Evolutionary conservation across 2,888 invertebrate species (phyloP).

Genomic region (Diaprepes abbreviatus): DNA sequence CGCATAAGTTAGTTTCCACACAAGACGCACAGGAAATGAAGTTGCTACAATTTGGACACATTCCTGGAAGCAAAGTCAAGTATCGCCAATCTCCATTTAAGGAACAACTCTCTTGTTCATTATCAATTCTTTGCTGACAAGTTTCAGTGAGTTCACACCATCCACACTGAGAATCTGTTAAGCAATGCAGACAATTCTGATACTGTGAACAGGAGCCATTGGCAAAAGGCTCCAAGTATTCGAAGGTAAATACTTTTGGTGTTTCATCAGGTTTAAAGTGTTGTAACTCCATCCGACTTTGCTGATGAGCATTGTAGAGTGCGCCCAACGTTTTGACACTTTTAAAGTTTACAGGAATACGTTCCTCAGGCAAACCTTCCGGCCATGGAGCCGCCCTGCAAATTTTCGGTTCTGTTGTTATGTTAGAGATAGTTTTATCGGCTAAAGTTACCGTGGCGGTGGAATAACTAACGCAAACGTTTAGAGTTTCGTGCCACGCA

Average conservation of each 20-base stretch:
- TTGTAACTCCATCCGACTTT: conserved; percentile 86
- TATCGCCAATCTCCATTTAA: conserved; percentile 79
- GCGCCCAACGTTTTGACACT: conserved; percentile 66
- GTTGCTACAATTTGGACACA: conserved; percentile 91
- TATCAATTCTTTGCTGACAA: conserved; percentile 78
- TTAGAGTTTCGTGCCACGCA: conserved; percentile 81
- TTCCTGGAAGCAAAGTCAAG: conserved; percentile 83
- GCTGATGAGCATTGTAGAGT: conserved; percentile 73
- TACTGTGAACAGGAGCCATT: conserved; percentile 83
- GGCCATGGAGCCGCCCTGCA: conserved; percentile 75
- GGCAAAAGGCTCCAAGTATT: conserved; percentile 90
- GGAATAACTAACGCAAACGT: conserved; percentile 85
- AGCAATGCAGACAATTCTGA: conserved; percentile 87
- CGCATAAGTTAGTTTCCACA: conserved; percentile 81
- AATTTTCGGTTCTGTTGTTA: conserved; percentile 77
- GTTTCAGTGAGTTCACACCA: conserved; percentile 88
- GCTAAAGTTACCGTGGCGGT: conserved; percentile 77
- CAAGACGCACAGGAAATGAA: conserved; percentile 91
- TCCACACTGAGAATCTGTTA: conserved; percentile 90
- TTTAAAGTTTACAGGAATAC: conserved; percentile 68
- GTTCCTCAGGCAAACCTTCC: conserved; percentile 51
- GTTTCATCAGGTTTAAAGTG: conserved; percentile 80
- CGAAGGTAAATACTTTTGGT: conserved; percentile 87
- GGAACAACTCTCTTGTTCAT: conserved; percentile 76
- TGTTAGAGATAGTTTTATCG: conserved; percentile 68